Evolutionary conservation across 35 echinoderm and acorn worm genomes (phyloP).

Genomic region (Heliocidaris tuberculata): DNA sequence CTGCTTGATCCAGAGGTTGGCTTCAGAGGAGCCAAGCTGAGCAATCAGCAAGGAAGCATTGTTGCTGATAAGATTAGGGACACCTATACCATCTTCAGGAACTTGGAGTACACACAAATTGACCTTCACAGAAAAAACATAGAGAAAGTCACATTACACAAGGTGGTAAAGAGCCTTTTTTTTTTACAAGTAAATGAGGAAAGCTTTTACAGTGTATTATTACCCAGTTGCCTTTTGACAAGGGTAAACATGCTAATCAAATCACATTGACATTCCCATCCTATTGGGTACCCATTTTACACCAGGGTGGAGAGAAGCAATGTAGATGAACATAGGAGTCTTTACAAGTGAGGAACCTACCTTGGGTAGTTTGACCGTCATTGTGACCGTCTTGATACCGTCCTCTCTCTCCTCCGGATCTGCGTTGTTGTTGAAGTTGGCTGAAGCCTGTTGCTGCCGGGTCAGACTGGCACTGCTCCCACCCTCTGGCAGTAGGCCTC

Average conservation of each 20-base stretch:
- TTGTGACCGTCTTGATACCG: constrained; percentile 30
- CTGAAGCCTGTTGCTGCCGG: not conserved
- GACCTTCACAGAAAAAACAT: constrained; percentile 48
- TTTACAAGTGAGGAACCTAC: constrained; percentile 19
- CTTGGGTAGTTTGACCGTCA: constrained; percentile 66
- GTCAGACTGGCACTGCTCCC: constrained; percentile 36
- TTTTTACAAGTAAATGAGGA: too few relatives aligned
- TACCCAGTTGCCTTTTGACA: too few relatives aligned
- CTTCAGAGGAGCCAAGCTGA: constrained; percentile 36
- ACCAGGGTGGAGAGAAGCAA: too few relatives aligned
- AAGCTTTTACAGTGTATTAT: too few relatives aligned
- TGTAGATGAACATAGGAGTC: too few relatives aligned
- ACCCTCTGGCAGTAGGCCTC: constrained; percentile 5
- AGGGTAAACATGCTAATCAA: too few relatives aligned
- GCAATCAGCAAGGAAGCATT: constrained; percentile 59
- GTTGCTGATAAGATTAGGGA: constrained; percentile 15
- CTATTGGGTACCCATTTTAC: too few relatives aligned
- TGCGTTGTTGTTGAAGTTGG: constrained; percentile 60
- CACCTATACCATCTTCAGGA: constrained; percentile 28
- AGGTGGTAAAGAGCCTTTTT: not conserved
- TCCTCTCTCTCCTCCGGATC: constrained; percentile 34
- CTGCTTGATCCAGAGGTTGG: constrained; percentile 42
- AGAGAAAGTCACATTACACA: not conserved
- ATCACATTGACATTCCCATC: too few relatives aligned
- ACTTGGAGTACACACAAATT: constrained; percentile 66